Percentiles rank a stretch among this genome's conserved stretches.
Evolutionary conservation across 2,888 invertebrate species (phyloP).

Genomic region (Lycia hirtaria): DNA sequence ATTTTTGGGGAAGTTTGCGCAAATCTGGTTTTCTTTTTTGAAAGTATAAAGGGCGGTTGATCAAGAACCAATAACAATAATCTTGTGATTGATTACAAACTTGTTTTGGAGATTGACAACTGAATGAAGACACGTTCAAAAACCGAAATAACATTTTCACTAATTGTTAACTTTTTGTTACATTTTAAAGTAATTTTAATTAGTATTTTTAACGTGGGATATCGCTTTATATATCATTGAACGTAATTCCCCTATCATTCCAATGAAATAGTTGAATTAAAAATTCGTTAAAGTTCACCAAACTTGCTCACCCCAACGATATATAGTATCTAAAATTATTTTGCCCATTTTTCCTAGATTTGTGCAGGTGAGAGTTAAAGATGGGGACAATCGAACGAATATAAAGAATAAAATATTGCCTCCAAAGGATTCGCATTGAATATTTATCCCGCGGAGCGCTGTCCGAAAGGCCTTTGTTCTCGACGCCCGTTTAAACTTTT

Average conservation of each 20-base stretch:
- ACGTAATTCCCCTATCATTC: conserved; percentile 24
- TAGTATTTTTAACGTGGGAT: conserved; percentile 10
- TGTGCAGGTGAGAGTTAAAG: conserved; percentile 74
- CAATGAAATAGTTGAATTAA: conserved; percentile 29
- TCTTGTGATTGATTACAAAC: conserved; percentile 84
- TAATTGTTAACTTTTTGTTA: conserved; percentile 43
- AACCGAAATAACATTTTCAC: conserved; percentile 30
- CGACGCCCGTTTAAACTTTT: conserved; percentile 84
- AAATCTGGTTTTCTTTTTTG: conserved; percentile 71
- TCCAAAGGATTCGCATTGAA: conserved; percentile 85
- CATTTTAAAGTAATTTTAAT: conserved; percentile 34
- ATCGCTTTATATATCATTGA: conserved; percentile 10
- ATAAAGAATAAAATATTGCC: conserved; percentile 82
- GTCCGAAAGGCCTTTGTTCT: conserved; percentile 82
- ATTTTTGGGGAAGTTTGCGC: conserved; percentile 77
- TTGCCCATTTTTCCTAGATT: conserved; percentile 60
- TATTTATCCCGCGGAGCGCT: conserved; percentile 79
- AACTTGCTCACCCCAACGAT: conserved; percentile 42
- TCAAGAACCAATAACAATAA: conserved; percentile 79
- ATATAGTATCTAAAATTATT: conserved; percentile 56
- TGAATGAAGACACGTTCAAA: conserved; percentile 51
- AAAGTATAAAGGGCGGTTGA: conserved; percentile 71
- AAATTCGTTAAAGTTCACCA: conserved; percentile 51
- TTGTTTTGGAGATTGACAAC: conserved; percentile 77
- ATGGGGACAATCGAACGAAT: conserved; percentile 67